These are phyloP conservation scores for Trissonchulus latispiculum DNA, from an alignment of 2,888 invertebrate species.

Conservation along the genomic window DNA sequence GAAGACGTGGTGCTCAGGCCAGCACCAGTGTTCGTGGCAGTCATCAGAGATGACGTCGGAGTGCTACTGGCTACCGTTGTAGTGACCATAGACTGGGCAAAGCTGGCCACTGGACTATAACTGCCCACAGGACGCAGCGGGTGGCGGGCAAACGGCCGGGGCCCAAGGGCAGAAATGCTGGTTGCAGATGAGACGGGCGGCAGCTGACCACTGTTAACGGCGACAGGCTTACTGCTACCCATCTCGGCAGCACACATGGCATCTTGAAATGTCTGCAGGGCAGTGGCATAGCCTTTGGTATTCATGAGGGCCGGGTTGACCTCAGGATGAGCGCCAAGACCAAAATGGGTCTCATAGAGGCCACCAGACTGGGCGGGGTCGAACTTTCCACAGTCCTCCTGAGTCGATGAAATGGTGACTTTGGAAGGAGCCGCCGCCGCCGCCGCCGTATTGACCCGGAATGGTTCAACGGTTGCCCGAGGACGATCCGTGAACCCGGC, in stretches of 20 bases:
- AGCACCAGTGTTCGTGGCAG: too few species aligned
- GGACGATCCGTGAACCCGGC: constrained; percentile 51
- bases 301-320: too few species aligned
- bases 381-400: too few species aligned
- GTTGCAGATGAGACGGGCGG: background rate
- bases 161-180: background rate
- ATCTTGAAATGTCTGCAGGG: constrained; percentile 1
- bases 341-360: background rate
- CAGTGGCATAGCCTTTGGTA: constrained; percentile 21
- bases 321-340: too few species aligned
- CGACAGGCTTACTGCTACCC: background rate
- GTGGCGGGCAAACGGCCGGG: too few species aligned
- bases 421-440: constrained; percentile 26
- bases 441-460: too few species aligned
- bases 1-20: too few species aligned
- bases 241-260: background rate
- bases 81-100: too few species aligned
- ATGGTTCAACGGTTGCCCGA: constrained; percentile 46
- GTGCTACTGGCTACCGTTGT: too few species aligned
- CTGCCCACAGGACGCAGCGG: too few species aligned
- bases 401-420: background rate
- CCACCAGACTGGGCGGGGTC: background rate
- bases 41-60: too few species aligned
- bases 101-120: too few species aligned
- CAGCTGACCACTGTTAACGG: background rate